Conservation (phyloP, 92 coral and sea anemone genomes). For the Anthopleura xanthogrammica region DNA sequence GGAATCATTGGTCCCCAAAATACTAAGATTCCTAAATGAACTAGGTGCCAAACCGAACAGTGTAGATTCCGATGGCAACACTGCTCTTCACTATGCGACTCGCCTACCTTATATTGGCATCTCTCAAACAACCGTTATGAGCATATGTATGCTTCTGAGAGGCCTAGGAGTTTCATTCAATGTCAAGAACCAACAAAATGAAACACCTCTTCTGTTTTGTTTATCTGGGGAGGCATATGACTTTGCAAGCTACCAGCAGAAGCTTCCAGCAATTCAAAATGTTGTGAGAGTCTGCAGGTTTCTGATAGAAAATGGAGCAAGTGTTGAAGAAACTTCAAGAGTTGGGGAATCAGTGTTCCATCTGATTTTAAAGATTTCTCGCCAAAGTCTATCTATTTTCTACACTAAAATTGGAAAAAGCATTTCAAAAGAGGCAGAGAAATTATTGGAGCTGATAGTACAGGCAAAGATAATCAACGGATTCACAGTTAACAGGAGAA, state of each 20-base stretch:
- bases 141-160: neutral
- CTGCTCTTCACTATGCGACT: slow-evolving; percentile 20
- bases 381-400: neutral
- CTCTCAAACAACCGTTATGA: slow-evolving; percentile 2
- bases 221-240: neutral
- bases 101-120: slow-evolving; percentile 19
- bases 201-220: neutral
- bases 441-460: neutral
- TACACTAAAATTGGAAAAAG: neutral
- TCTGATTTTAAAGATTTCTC: neutral
- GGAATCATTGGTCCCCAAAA: neutral
- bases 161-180: neutral
- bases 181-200: neutral
- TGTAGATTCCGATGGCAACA: slow-evolving; percentile 30
- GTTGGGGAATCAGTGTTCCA: neutral
- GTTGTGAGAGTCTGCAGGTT: neutral
- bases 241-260: neutral
- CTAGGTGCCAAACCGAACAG: neutral
- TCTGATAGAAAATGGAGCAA: neutral
- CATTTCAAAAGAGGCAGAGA: neutral
- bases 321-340: neutral
- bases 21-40: neutral
- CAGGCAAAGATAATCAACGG: neutral
- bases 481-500: neutral
- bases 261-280: neutral